These are phyloP conservation scores for Melinaea marsaeus DNA, from an alignment of 2,888 invertebrate species.

Conservation along the genomic window DNA sequence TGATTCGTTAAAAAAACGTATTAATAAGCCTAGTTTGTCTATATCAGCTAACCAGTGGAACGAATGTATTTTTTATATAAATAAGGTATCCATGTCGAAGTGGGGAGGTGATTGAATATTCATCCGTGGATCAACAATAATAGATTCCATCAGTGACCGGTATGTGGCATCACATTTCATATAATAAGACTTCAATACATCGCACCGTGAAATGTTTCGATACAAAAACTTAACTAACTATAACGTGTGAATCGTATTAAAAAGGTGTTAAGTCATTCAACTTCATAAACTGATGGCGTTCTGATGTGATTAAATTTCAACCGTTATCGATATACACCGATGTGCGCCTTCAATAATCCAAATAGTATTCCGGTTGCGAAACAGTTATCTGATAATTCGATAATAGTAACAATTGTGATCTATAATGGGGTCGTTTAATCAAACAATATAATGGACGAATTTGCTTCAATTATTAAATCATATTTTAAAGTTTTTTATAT, in stretches of 20 bases:
- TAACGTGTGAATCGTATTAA: slow-evolving; percentile 79
- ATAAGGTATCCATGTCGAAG: slow-evolving; percentile 54
- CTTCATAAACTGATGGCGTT: slow-evolving; percentile 77
- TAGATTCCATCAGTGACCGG: slow-evolving; percentile 73
- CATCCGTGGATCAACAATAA: slow-evolving; percentile 76
- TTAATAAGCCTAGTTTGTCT: slow-evolving; percentile 29
- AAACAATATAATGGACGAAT: no score
- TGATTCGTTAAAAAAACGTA: slow-evolving; percentile 18
- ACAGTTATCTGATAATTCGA: slow-evolving; percentile 37
- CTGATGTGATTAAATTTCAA: slow-evolving; percentile 77
- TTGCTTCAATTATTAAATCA: no score
- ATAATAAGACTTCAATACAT: slow-evolving; percentile 76
- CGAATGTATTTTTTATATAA: slow-evolving; percentile 54
- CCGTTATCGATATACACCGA: slow-evolving; percentile 64
- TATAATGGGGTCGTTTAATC: no score
- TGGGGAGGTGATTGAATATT: slow-evolving; percentile 74
- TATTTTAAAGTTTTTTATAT: no score
- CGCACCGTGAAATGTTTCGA: slow-evolving; percentile 76
- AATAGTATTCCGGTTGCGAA: slow-evolving; percentile 60
- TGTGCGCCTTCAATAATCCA: slow-evolving; percentile 60
- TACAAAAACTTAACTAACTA: slow-evolving; percentile 77
- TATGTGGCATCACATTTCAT: slow-evolving; percentile 76
- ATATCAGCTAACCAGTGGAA: slow-evolving; percentile 45
- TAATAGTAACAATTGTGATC: slow-evolving; percentile 18
- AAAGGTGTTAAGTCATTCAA: slow-evolving; percentile 76